Conservation (phyloP, 1,140 invertebrate genomes). For the Helicorthomorpha holstii region DNA sequence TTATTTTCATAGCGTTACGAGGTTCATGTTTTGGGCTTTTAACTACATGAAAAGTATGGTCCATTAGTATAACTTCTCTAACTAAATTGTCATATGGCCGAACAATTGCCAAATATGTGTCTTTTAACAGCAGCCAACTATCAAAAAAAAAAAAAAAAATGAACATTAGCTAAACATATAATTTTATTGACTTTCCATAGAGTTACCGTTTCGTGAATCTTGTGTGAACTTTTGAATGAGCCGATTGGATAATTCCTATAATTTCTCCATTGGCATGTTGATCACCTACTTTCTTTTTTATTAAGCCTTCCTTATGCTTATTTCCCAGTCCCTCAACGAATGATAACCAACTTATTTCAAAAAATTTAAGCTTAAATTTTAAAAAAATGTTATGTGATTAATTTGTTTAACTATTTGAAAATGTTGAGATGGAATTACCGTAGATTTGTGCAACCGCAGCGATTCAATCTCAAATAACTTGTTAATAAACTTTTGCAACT, state of each 20-base stretch:
- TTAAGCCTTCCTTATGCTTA: constrained; percentile 75
- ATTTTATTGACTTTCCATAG: not conserved
- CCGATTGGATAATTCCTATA: not conserved
- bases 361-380: constrained; percentile 62
- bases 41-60: constrained; percentile 73
- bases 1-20: constrained; percentile 59
- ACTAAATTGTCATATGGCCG: constrained; percentile 56
- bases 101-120: constrained; percentile 76
- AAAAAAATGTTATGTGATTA: no score
- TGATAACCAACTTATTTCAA: constrained; percentile 75
- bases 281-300: constrained; percentile 69
- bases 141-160: not conserved
- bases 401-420: no score
- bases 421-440: no score
- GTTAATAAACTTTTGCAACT: no score
- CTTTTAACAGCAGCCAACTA: constrained; percentile 77
- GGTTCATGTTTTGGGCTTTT: constrained; percentile 61
- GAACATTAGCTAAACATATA: not conserved
- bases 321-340: constrained; percentile 66
- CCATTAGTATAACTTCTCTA: constrained; percentile 72
- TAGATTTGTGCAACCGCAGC: no score
- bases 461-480: no score
- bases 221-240: not conserved
- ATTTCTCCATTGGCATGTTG: constrained; percentile 12
- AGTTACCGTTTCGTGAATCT: not conserved